Base-by-base conservation (phyloP, 2,113 vertebrate genomes). In the Sardina pilchardus region DNA sequence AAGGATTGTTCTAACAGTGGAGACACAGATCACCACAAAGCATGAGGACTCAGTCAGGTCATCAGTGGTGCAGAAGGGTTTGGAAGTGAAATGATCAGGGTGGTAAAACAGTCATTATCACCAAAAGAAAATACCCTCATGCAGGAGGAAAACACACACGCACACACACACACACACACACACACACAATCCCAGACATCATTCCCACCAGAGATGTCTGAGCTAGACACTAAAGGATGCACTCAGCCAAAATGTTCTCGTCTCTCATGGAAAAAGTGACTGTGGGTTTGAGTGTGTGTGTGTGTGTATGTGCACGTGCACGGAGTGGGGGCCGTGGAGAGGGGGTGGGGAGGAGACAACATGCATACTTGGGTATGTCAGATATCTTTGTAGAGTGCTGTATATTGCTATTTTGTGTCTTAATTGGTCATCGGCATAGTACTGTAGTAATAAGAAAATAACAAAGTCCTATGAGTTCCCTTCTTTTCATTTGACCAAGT, bases 221-320 rank as follows among this genome's bases (percentile, higher is more conserved):
- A 93, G 92, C 91, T 93, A 95, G 93, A 94, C 93, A 92, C 93
- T 94, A 88, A 90, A 88, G 91, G 91, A 94, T 90, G 94, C 92
- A 94, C 92, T 91, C 91, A 94, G 93, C 93, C 93, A 95, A 94
- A 93, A 82, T 43, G 75, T 86, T 81, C 86, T 82, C 90, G 93
- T 90, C 92, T 94, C 91, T 94, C 93, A 94, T 94, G 94, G 94
- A 95, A 95, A 95, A 95, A 92, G 90, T 94, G 93, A 95, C 90
- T 94, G 92, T 88, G 86, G 86, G 88, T 63, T 84, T 94, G 93
- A 56, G 17, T 71, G 45, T 83, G 82, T 82, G 89, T 89, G 90
- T 21, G 53, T 56, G 53, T 21, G 53, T 21, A 1, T 56, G 53
- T 56, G 53, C 53, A 59, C 53, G 21, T 59, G 53, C 34, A 47